Conservation (phyloP, 2,797 vertebrate genomes). For the Cygnus olor region DNA sequence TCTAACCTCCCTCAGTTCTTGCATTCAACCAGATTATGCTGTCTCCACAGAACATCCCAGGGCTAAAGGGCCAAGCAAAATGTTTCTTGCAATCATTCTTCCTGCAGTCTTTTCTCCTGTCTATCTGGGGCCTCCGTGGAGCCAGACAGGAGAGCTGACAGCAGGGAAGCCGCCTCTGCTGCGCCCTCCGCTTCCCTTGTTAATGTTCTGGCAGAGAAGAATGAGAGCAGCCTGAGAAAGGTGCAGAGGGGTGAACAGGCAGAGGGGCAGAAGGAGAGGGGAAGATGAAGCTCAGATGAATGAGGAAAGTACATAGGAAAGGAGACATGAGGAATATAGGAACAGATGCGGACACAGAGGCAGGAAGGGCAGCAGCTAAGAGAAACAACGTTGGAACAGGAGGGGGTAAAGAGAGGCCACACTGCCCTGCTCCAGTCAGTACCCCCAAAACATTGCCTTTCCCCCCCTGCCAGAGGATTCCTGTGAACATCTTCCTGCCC, state of each 20-base stretch:
- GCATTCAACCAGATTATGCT: conserved; percentile 27
- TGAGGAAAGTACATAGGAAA: not conserved
- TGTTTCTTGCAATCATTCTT: conserved; percentile 59
- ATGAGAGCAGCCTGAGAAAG: conserved; percentile 43
- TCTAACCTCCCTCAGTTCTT: conserved; percentile 51
- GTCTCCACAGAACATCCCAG: conserved; percentile 52
- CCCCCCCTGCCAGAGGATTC: not conserved
- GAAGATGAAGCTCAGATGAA: not conserved
- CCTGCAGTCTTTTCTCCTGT: conserved; percentile 28
- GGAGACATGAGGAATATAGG: not conserved
- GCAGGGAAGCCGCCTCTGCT: not conserved
- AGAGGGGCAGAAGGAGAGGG: not conserved
- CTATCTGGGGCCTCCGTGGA: conserved; percentile 38
- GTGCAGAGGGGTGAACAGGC: not conserved
- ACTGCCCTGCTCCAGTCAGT: not conserved
- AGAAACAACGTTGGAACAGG: not conserved
- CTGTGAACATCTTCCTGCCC: not conserved
- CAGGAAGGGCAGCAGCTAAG: not conserved
- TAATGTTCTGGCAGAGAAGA: conserved; percentile 59
- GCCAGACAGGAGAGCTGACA: conserved; percentile 56
- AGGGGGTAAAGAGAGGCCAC: not conserved
- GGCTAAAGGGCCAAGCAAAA: conserved; percentile 56
- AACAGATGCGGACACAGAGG: not conserved
- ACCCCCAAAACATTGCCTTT: not conserved
- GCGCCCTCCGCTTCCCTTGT: conserved; percentile 11